Percentiles rank a stretch among this genome's conserved stretches.
Conservation (phyloP, 2,113 vertebrate species). For the Leptocoma aspasia region DNA sequence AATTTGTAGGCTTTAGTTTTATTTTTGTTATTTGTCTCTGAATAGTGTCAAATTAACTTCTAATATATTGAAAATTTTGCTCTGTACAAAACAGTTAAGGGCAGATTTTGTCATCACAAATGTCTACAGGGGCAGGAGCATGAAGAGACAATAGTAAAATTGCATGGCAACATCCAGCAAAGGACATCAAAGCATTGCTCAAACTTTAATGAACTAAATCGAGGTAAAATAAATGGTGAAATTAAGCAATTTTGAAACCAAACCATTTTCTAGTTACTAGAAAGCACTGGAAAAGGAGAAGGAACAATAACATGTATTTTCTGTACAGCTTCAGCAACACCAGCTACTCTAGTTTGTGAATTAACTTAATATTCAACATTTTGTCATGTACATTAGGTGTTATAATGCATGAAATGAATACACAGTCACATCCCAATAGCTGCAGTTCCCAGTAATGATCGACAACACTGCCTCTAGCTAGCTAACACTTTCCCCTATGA, state of each 20-base stretch:
- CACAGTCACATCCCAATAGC: constrained; percentile 61
- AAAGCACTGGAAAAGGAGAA: neutral
- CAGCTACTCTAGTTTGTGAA: constrained; percentile 49
- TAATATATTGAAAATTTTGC: neutral
- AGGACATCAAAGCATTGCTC: neutral
- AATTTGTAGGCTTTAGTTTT: neutral
- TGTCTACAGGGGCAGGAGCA: neutral
- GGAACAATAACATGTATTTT: neutral
- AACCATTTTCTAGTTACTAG: neutral
- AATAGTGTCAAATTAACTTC: neutral
- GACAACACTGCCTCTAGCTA: constrained; percentile 60
- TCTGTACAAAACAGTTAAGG: neutral
- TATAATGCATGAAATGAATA: constrained; percentile 75
- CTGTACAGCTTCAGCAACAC: neutral
- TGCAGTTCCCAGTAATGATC: constrained; percentile 53
- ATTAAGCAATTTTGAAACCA: neutral
- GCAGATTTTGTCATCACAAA: neutral
- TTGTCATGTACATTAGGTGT: constrained; percentile 69
- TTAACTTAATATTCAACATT: constrained; percentile 65
- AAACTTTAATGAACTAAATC: neutral
- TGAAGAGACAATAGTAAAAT: neutral
- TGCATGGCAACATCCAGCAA: neutral
- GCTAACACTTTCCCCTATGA: constrained; percentile 46
- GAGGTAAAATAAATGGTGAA: neutral
- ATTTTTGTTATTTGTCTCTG: neutral